Base-by-base conservation (phyloP, 2,888 invertebrate species). In the Folsomia manolachei region DNA sequence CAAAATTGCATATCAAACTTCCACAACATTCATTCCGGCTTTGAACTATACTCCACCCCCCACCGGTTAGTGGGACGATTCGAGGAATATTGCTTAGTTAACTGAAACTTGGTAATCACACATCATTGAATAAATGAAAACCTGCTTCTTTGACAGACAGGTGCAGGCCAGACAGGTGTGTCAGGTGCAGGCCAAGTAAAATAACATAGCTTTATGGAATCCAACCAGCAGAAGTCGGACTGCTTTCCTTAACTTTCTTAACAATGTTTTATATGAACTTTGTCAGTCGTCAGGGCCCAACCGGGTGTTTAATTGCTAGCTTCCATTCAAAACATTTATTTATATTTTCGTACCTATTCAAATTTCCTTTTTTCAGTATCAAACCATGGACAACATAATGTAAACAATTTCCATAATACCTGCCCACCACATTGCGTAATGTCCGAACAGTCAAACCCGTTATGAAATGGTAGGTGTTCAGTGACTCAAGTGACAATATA, bases 101-200 rank as follows among this genome's bases (percentile, higher is more conserved):
- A 14, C 39, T 39, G n/a, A n/a, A n/a, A n/a, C n/a, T n/a, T n/a
- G n/a, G n/a, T 66, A 66, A 66, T 66, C 51, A 66, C 51, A 24
- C 23, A 39, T 9, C 39, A 23, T 39, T 66, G 66, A 66, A 66
- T 66, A 66, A 66, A 66, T 66, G 66, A 66, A 27, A 52, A 66
- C 4, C n/a, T n/a, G 39, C 39, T 39, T 39, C 39, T 14, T 14
- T 14, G 14, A n/a, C n/a, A n/a, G 18, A 39, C 27, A 64, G 4
- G 24, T n/a, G 51, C 21, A 23, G 39, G 66, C 27, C 9, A 51
- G 66, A 24, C 66, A 66, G 66, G 66, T 51, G 52, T 66, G 66
- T 66, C 66, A 66, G 66, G 51, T n/a, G 66, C 52, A 66, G 25
- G 39, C 19, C 7, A 26, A 21, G 24, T 27, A 26, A 64, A n/a